Base-by-base conservation (phyloP, 2,888 invertebrate genomes). In the Sycophila texana region DNA sequence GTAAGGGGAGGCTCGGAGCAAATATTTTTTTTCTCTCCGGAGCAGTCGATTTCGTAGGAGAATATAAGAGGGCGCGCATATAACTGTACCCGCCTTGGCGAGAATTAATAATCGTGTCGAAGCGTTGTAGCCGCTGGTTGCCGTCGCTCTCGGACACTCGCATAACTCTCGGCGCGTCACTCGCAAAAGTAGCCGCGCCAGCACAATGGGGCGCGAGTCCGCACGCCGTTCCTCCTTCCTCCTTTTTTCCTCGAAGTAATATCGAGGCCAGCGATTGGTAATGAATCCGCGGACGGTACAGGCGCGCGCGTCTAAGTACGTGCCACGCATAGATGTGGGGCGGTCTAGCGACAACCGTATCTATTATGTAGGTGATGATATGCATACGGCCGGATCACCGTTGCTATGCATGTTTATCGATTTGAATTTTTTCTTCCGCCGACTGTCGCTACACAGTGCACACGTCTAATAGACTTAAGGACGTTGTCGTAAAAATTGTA, bases 251-350 rank as follows among this genome's bases (percentile, higher is more conserved):
- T 49, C 39, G 30, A 20, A n/a, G 57, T 81, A 76, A 77, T 79
- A 81, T 81, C 76, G 77, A 74, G 81, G 81, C 74, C 81, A 81
- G 57, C 65, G 81, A 79, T 81, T 79, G 63, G 80, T 79, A 79
- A 79, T 80, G 81, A 79, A 72, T 71, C 66, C 60, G 72, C 70
- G 60, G 18, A 68, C 39, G 63, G 63, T 76, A 18, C 63, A 47
- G n/a, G n/a, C n/a, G n/a, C 18, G 22, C 3, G 72, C 51, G 60
- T 14, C n/a, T 53, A 53, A 30, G 16, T 18, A 39, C 53, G 66
- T 22, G 47, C 12, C 26, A 20, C 53, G 60, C 61, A n/a, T 47
- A 0, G 26, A 20, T 39, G 57, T 39, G 39, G 39, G 10, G 10
- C 39, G 39, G 39, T 39, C 39, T 39, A 39, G 39, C 7, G 39